These are phyloP conservation scores for Caligus rogercresseyi DNA, from an alignment of 1,140 invertebrate genomes.

Conservation along the genomic window DNA sequence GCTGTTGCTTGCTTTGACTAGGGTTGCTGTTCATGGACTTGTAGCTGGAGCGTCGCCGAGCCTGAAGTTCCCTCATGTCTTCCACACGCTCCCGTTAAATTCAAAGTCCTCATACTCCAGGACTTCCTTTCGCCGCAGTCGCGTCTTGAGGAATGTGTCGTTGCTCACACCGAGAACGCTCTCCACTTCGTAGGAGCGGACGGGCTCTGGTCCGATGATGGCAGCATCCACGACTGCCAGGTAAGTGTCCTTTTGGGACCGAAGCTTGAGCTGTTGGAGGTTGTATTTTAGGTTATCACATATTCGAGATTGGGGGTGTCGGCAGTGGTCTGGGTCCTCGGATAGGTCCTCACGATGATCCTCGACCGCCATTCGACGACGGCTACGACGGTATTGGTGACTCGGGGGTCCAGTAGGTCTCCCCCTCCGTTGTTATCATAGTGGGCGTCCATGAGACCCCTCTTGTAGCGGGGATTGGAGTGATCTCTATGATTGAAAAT, in stretches of 20 bases:
- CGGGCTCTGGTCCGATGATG: slow-evolving; percentile 1
- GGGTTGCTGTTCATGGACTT: not conserved
- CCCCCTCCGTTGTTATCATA: not conserved
- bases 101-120: not conserved
- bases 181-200: not conserved
- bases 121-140: not conserved
- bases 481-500: not conserved
- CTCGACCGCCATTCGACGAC: not conserved
- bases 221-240: slow-evolving; percentile 8
- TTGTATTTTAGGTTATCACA: slow-evolving; percentile 19
- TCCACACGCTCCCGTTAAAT: not conserved
- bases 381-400: not conserved
- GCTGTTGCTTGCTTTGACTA: not conserved
- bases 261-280: slow-evolving; percentile 13
- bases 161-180: slow-evolving; percentile 3
- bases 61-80: not conserved
- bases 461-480: not conserved
- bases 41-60: not conserved
- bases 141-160: not conserved
- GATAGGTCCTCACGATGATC: not conserved
- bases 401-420: not conserved
- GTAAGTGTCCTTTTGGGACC: slow-evolving; percentile 1
- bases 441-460: not conserved
- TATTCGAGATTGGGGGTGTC: slow-evolving; percentile 12
- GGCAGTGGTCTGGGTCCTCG: slow-evolving; percentile 6